phyloP scores from a whole-genome alignment of 1,140 invertebrate genomes.

The Neodiprion lecontei region DNA sequence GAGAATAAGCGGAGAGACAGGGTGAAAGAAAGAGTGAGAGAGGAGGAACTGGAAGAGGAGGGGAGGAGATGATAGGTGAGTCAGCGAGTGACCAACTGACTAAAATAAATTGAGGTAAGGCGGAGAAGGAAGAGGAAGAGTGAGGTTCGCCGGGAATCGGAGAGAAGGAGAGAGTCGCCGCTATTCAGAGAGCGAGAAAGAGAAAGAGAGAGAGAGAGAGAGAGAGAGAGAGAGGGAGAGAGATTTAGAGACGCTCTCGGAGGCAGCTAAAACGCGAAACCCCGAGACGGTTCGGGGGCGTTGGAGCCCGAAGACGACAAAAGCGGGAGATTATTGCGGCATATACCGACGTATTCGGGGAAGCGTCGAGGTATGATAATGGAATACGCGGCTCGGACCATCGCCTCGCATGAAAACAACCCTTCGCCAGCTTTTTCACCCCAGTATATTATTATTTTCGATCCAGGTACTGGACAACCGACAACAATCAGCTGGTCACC shows the following conservation, averaged over 20 bases:
- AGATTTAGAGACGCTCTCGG: conserved; percentile 5
- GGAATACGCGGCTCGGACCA: no score
- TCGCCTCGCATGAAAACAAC: no score
- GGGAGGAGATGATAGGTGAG: no score
- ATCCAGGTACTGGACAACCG: conserved; percentile 54
- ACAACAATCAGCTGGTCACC: conserved; percentile 52
- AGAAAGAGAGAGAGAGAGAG: background rate
- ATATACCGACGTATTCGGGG: background rate
- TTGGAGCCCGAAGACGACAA: background rate
- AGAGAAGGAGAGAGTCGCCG: no score
- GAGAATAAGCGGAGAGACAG: background rate
- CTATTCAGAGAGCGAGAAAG: conserved; percentile 12
- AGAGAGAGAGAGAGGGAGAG: background rate
- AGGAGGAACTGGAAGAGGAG: background rate
- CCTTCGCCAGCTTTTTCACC: no score
- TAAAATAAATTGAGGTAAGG: conserved; percentile 16
- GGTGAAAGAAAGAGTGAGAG: background rate
- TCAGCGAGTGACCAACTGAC: no score
- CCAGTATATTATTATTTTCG: background rate
- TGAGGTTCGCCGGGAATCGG: no score
- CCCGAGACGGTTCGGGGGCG: background rate
- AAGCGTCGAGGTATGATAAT: no score
- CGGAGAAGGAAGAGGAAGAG: background rate
- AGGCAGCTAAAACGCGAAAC: background rate
- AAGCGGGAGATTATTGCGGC: background rate